phyloP scores from a whole-genome alignment of 2,797 vertebrate species.

The Enteromius trimaculatus region DNA sequence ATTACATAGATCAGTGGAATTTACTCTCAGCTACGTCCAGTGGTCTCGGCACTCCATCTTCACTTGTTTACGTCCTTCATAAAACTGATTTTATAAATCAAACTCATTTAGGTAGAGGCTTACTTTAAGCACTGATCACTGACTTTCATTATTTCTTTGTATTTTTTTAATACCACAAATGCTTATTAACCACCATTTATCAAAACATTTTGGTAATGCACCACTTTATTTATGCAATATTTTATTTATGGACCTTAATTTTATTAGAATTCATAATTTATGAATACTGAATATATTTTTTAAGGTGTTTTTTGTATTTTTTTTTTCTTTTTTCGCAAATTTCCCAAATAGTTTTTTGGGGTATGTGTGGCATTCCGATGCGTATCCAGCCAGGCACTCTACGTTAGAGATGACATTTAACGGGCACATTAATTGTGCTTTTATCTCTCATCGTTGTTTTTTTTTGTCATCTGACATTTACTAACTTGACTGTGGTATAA shows the following conservation, averaged over 20 bases:
- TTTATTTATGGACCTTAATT: conserved; percentile 42
- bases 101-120: neutral
- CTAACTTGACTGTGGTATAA: conserved; percentile 12
- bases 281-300: conserved; percentile 53
- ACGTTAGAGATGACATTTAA: conserved; percentile 74
- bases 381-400: conserved; percentile 70
- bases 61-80: neutral
- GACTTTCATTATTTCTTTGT: neutral
- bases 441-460: conserved; percentile 51
- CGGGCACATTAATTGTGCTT: conserved; percentile 69
- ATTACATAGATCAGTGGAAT: neutral
- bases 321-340: no score
- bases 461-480: conserved; percentile 29
- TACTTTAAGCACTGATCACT: conserved; percentile 10
- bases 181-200: neutral
- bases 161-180: conserved; percentile 11
- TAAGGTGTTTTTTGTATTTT: neutral
- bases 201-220: conserved; percentile 22
- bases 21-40: conserved; percentile 10
- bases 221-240: conserved; percentile 47
- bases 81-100: conserved; percentile 40
- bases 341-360: neutral
- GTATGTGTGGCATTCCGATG: conserved; percentile 55
- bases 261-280: conserved; percentile 27
- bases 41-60: conserved; percentile 16